phyloP scores from a whole-genome alignment of 1,140 invertebrate species.

The Drosophila hydei region DNA sequence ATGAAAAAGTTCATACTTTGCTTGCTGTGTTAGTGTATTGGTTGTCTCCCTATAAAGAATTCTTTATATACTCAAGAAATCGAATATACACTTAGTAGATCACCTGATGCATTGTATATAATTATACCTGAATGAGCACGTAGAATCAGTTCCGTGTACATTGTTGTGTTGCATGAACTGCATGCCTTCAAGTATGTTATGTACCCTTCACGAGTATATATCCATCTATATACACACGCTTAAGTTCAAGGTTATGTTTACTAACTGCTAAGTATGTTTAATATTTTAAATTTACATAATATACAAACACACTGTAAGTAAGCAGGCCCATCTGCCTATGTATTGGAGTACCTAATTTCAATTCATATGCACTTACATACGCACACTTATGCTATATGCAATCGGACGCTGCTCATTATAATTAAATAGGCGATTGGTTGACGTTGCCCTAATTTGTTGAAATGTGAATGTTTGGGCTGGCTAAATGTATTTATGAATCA shows the following conservation, averaged over 20 bases:
- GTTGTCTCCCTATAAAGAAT: too few relatives aligned
- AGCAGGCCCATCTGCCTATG: neutral
- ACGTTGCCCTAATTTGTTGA: conserved; percentile 66
- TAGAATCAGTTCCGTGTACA: too few relatives aligned
- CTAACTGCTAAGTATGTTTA: conserved; percentile 1
- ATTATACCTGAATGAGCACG: too few relatives aligned
- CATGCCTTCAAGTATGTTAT: neutral
- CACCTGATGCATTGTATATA: too few relatives aligned
- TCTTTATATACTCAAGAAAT: too few relatives aligned
- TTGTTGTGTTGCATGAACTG: too few relatives aligned
- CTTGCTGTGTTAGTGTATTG: too few relatives aligned
- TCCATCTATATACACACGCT: neutral
- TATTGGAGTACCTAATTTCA: conserved; percentile 20
- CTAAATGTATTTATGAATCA: conserved; percentile 54
- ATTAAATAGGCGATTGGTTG: conserved; percentile 75
- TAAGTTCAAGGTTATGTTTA: conserved; percentile 29
- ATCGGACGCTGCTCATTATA: conserved; percentile 75
- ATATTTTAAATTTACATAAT: neutral
- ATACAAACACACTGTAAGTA: neutral
- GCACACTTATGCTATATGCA: conserved; percentile 23
- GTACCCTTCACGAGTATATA: neutral
- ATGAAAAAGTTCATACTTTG: too few relatives aligned
- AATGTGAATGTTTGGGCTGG: conserved; percentile 17
- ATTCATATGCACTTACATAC: conserved; percentile 33
- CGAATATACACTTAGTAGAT: too few relatives aligned